These are phyloP conservation scores for Psittacara wagleri DNA, from an alignment of 2,113 vertebrate species.

Conservation along the genomic window DNA sequence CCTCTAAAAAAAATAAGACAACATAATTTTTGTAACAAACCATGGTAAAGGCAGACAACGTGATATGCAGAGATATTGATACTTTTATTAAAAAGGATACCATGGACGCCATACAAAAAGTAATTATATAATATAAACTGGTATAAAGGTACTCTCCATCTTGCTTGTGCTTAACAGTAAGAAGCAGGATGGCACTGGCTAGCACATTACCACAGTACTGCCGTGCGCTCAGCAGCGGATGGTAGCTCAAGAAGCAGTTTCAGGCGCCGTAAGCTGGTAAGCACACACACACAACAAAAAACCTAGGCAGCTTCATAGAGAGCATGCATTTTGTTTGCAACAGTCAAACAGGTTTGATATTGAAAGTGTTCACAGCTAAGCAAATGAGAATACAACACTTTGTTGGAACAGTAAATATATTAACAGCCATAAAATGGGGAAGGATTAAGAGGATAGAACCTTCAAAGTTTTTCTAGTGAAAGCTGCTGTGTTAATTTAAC, in stretches of 20 bases:
- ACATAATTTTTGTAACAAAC: neutral
- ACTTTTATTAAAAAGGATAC: neutral
- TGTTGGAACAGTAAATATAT: constrained; percentile 24
- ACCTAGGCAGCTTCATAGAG: neutral
- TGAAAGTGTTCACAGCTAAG: constrained; percentile 46
- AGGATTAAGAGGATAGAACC: constrained; percentile 36
- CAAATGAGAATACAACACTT: constrained; percentile 38
- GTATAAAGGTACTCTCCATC: neutral
- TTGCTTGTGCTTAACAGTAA: neutral
- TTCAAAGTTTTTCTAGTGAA: constrained; percentile 50
- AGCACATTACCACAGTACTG: constrained; percentile 7
- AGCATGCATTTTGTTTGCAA: constrained; percentile 46
- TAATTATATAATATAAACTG: neutral
- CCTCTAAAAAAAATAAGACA: neutral
- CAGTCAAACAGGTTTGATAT: neutral
- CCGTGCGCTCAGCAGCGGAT: neutral
- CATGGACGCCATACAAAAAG: neutral
- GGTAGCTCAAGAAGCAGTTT: neutral
- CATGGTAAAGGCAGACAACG: neutral
- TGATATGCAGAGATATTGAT: neutral
- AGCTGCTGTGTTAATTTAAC: constrained; percentile 63
- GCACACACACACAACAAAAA: constrained; percentile 27
- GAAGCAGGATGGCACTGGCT: constrained; percentile 13
- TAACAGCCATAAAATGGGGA: constrained; percentile 42
- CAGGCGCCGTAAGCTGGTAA: neutral